phyloP scores from a whole-genome alignment of 2,888 invertebrate species.

The Therioaphis trifolii region DNA sequence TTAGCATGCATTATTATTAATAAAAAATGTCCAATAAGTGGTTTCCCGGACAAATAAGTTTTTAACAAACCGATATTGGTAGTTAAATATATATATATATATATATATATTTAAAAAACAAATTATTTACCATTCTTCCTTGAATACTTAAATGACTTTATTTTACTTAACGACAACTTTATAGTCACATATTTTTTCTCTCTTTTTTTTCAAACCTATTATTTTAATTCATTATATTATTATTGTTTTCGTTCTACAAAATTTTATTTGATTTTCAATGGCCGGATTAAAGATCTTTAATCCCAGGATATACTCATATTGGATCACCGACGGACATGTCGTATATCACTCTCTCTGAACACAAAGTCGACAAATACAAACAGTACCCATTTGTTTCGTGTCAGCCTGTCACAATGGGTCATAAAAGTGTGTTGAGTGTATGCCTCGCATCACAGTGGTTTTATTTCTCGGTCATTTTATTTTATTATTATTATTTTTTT shows the following conservation, averaged over 20 bases:
- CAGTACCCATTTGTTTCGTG: conserved; percentile 53
- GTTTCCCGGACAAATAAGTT: no score
- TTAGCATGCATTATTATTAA: no score
- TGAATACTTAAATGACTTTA: no score
- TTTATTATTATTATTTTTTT: no score
- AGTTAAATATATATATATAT: no score
- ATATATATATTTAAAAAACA: no score
- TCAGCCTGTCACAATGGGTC: conserved; percentile 62
- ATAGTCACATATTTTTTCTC: no score
- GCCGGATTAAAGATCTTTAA: conserved; percentile 27
- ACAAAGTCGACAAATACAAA: conserved; percentile 59
- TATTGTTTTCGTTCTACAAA: neutral
- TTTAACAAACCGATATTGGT: no score
- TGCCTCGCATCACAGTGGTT: conserved; percentile 51
- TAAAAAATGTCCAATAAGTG: no score
- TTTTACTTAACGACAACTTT: no score
- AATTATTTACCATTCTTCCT: no score
- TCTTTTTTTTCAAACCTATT: no score
- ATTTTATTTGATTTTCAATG: conserved; percentile 8
- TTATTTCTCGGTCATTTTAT: conserved; percentile 57
- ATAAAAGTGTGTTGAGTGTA: conserved; percentile 51
- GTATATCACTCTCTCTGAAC: conserved; percentile 48
- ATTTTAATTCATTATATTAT: neutral
- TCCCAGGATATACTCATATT: conserved; percentile 36
- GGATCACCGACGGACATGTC: conserved; percentile 35